phyloP scores from a whole-genome alignment of 2,113 vertebrate genomes.

The Megaceryle torquata region DNA sequence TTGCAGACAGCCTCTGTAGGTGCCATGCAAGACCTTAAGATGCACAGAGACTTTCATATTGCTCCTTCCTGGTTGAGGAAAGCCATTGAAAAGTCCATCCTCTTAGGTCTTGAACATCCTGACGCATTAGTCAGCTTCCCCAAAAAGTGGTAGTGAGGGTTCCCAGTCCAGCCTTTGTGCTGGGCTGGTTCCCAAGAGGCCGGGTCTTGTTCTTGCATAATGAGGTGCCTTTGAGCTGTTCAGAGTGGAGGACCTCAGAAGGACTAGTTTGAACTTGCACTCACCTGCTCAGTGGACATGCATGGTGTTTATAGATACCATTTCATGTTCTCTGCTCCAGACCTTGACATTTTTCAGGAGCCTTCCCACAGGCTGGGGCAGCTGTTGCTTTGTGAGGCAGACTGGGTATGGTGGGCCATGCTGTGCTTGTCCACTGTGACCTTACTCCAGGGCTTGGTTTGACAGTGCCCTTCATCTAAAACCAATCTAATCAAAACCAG shows the following conservation, averaged over 20 bases:
- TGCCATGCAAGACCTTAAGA: not conserved
- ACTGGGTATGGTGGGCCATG: not conserved
- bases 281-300: not conserved
- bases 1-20: not conserved
- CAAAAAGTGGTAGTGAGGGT: not conserved
- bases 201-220: not conserved
- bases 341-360: not conserved
- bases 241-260: not conserved
- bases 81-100: not conserved
- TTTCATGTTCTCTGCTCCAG: rapidly evolving
- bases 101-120: not conserved
- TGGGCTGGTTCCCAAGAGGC: not conserved
- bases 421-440: not conserved
- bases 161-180: not conserved
- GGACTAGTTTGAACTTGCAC: not conserved
- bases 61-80: not conserved
- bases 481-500: not conserved
- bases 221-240: not conserved
- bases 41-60: not conserved
- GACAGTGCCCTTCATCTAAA: slow-evolving; percentile 9
- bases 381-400: not conserved
- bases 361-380: not conserved
- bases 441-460: not conserved
- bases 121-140: not conserved
- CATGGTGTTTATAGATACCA: not conserved